A percentile compares a stretch with the other conserved stretches of the same genome.
Evolutionary conservation across 2,888 invertebrate species (phyloP).

Genomic region (Uloborus plumipes): DNA sequence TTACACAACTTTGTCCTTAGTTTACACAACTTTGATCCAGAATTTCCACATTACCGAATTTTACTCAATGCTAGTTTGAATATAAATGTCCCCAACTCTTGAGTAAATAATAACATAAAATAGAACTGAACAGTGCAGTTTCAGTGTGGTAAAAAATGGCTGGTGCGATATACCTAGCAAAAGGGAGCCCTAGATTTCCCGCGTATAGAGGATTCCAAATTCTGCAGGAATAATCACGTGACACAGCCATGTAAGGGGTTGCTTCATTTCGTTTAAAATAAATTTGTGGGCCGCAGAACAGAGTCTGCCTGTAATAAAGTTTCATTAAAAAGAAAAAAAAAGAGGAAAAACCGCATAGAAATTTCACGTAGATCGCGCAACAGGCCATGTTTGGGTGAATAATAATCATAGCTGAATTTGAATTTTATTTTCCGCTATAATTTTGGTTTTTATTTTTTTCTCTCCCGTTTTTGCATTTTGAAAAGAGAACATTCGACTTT

Average conservation of each 20-base stretch:
- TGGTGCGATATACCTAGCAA: no score
- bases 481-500: constrained; percentile 31
- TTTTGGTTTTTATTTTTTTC: no score
- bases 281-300: constrained; percentile 32
- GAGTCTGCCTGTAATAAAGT: constrained; percentile 53
- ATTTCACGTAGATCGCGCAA: constrained; percentile 4
- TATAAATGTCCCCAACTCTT: no score
- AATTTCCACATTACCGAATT: no score
- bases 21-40: no score
- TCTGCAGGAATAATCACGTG: constrained; percentile 62
- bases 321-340: constrained; percentile 58
- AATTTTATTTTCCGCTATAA: constrained; percentile 38
- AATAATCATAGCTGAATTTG: constrained; percentile 62
- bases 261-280: constrained; percentile 52
- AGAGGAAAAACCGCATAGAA: constrained; percentile 7
- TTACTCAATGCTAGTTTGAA: no score
- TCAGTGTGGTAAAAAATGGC: no score
- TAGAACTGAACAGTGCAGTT: no score
- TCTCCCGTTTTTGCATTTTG: constrained; percentile 5
- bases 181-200: no score
- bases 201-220: no score
- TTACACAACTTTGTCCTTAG: no score
- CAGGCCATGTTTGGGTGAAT: constrained; percentile 41
- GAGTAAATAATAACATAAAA: no score
- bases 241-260: constrained; percentile 35